phyloP scores from a whole-genome alignment of 2,797 vertebrate species.

The Spinibarbus caldwelli region DNA sequence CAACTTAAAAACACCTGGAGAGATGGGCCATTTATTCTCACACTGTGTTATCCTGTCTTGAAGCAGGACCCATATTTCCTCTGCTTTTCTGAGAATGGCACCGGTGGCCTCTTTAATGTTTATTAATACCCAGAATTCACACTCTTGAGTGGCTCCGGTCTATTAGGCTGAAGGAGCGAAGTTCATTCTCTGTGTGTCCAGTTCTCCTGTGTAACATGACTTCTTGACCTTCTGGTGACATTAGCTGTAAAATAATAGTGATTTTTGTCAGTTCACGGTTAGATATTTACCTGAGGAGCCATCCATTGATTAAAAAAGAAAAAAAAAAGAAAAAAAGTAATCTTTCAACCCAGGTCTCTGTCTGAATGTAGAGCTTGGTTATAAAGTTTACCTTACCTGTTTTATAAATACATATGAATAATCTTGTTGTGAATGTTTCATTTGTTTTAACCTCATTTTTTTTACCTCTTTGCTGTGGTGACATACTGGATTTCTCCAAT shows the following conservation, averaged over 20 bases:
- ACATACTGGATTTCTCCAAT: not conserved
- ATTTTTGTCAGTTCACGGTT: slow-evolving; percentile 8
- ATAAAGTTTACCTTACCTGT: not conserved
- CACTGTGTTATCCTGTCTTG: slow-evolving; percentile 11
- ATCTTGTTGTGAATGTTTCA: not conserved
- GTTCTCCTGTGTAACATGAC: slow-evolving; percentile 33
- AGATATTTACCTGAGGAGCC: slow-evolving; percentile 10
- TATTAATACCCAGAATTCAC: slow-evolving; percentile 49
- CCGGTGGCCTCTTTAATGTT: slow-evolving; percentile 35
- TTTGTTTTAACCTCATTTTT: not conserved
- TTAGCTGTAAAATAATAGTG: not conserved
- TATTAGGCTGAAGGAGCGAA: slow-evolving; percentile 26
- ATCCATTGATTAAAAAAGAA: not conserved
- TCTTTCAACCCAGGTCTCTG: not conserved
- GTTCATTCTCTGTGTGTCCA: slow-evolving; percentile 41
- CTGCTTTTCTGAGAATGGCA: slow-evolving; percentile 37
- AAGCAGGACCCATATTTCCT: slow-evolving; percentile 20
- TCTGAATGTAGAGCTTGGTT: not conserved
- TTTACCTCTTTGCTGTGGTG: not conserved
- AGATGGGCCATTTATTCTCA: not conserved
- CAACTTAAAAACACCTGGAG: slow-evolving; percentile 24
- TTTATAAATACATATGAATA: not conserved
- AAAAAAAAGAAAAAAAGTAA: not conserved
- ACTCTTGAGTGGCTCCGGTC: slow-evolving; percentile 33
- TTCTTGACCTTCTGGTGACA: slow-evolving; percentile 1